These are phyloP conservation scores for Chironomus tentans DNA, from an alignment of 2,888 invertebrate genomes.

Conservation along the genomic window DNA sequence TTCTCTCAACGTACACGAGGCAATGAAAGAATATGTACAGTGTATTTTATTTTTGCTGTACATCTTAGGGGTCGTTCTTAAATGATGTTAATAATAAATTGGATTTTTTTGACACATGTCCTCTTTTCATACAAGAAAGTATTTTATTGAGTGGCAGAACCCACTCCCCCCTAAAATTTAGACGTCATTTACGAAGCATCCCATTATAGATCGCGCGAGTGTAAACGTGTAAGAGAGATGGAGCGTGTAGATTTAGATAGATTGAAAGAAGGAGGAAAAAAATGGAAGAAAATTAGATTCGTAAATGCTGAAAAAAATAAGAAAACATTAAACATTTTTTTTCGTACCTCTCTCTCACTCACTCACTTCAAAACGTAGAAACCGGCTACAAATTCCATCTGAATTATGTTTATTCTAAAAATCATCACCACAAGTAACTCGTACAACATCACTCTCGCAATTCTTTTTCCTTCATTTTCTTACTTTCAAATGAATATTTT, in stretches of 20 bases:
- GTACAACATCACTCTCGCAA: neutral
- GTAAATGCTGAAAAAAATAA: neutral
- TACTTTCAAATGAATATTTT: too few relatives aligned
- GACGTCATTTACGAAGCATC: too few relatives aligned
- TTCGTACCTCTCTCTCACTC: too few relatives aligned
- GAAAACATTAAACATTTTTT: neutral
- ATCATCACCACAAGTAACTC: constrained; percentile 24
- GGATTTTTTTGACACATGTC: too few relatives aligned
- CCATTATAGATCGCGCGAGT: too few relatives aligned
- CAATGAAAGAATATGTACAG: neutral
- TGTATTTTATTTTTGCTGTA: neutral
- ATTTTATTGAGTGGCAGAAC: too few relatives aligned
- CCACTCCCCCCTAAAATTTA: too few relatives aligned
- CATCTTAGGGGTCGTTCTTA: too few relatives aligned
- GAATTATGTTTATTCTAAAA: constrained; percentile 23
- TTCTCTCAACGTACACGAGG: neutral
- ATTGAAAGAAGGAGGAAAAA: neutral
- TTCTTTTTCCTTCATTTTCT: neutral
- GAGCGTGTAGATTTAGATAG: neutral
- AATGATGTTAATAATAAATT: too few relatives aligned
- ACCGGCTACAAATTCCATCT: constrained; percentile 18
- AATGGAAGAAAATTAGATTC: constrained; percentile 4
- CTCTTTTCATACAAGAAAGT: too few relatives aligned
- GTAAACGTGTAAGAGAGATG: too few relatives aligned
- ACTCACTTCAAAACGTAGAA: neutral